These are phyloP conservation scores for Tychaedon coryphoeus DNA, from an alignment of 2,113 vertebrate species.

Conservation along the genomic window DNA sequence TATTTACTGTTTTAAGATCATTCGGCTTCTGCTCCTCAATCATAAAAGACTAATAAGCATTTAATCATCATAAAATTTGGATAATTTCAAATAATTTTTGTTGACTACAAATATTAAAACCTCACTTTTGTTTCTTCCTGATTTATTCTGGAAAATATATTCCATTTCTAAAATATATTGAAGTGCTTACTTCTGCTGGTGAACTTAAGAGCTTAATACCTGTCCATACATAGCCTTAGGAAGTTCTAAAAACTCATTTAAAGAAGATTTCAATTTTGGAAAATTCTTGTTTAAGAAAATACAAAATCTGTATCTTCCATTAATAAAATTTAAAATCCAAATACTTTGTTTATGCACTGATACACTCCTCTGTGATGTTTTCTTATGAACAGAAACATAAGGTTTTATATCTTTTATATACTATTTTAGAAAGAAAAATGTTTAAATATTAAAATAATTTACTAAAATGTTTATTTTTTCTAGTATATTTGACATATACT, in stretches of 20 bases:
- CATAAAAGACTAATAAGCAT: background rate
- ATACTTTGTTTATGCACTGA: background rate
- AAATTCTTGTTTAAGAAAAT: background rate
- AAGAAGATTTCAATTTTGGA: background rate
- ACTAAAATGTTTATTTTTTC: background rate
- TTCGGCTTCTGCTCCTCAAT: background rate
- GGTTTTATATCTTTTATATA: background rate
- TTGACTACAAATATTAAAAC: background rate
- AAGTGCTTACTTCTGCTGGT: background rate
- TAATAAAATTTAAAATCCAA: background rate
- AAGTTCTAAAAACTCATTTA: background rate
- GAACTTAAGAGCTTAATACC: background rate
- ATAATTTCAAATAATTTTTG: background rate
- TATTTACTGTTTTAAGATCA: background rate
- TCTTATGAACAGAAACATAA: background rate
- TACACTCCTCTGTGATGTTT: background rate
- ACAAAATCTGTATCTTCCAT: background rate
- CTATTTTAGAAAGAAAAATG: background rate
- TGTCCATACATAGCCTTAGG: background rate
- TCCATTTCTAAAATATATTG: background rate
- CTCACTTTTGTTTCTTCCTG: background rate
- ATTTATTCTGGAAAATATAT: background rate
- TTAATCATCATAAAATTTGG: background rate
- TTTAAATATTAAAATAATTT: background rate
- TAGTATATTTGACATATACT: background rate